Base-by-base conservation (phyloP, 1,140 invertebrate species). In the Camponotus floridanus region DNA sequence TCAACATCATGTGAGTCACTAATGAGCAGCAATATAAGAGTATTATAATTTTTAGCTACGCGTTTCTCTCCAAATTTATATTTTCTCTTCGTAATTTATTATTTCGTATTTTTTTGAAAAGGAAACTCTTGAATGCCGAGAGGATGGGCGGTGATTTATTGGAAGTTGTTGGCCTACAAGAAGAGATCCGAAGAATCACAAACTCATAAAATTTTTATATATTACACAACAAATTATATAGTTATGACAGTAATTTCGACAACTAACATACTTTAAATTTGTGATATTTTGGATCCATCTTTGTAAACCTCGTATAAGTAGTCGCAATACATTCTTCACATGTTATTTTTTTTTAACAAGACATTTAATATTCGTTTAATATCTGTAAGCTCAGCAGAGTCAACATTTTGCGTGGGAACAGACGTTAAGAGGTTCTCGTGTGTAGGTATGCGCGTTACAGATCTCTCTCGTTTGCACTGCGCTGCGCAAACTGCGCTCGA, bases 301-400 rank as follows among this genome's bases (percentile, higher is more conserved):
- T 74, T 57, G 39, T 36, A 73, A 42, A 31, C 31, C 42, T 48
- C 18, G 11, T 59, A 2, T 42, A 13, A 31, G n/a, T 13, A 31
- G 33, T 31, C 8, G 36, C n/a, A 42, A 57, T 42, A 74, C 8
- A 48, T 45, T 8, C 13, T 48, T 83, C 55, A 67, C 9, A 64
- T 57, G 45, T n/a, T 13, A 48, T 55, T 45, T 51, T 59, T 94
- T 93, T 93, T 93, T 93, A 94, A 94, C 92, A 93, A 94, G 92
- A 94, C 93, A 93, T 94, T 94, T 94, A 93, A 94, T 94, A 91
- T 92, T 85, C 88, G 90, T 93, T 92, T 92, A 92, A 92, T 93
- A 93, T 94, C 91, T 91, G 91, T 92, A 93, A 93, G 93, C 93
- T 93, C 93, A 93, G 93, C 93, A 94, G 93, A 93, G 90, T 94